Evolutionary conservation across 2,797 vertebrate species (phyloP), one percentile per base, ranked within the genome.

Genomic region (Leptodactylus fallax): DNA sequence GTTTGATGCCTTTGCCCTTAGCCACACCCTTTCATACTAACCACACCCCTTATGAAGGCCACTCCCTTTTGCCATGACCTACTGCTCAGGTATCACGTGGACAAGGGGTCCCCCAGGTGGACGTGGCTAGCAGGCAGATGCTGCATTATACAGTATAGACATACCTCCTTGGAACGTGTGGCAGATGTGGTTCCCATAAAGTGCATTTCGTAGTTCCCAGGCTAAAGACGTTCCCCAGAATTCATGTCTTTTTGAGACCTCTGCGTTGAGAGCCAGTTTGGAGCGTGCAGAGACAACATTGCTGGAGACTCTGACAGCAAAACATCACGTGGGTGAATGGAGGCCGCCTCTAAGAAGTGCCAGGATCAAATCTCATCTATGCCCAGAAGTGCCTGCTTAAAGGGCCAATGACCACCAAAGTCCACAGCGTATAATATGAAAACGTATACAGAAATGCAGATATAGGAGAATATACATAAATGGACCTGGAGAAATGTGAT

Each of bases 81-180:
- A 4, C 4, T 36, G 36, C 36, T 36, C 36, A 36, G 36, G 36
- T 36, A 36, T 36, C 36, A 36, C 2, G 36, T 36, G 36, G 36
- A 36, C 36, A n/a, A n/a, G n/a, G n/a, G n/a, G n/a, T n/a, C n/a
- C n/a, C n/a, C n/a, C n/a, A 36, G 36, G 36, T 36, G 36, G 36
- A 36, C 36, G 36, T 36, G 1, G 36, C 36, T 36, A 36, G 36
- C 36, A 36, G 36, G 36, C 36, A 36, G 36, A 4, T 36, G 36
- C 36, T 36, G 36, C 36, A 36, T 36, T 36, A 36, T 36, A 36
- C 36, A 36, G 49, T 55, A 79, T 16, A 4, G 1, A 79, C 95
- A 88, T 96, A 96, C 95, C 95, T 95, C 94, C 96, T 92, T 96
- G 96, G 92, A 96, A 94, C 0, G 49, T 92, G 88, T 96, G 95